Base-by-base conservation (phyloP, 2,113 vertebrate genomes). In the Solenodon paradoxus region DNA sequence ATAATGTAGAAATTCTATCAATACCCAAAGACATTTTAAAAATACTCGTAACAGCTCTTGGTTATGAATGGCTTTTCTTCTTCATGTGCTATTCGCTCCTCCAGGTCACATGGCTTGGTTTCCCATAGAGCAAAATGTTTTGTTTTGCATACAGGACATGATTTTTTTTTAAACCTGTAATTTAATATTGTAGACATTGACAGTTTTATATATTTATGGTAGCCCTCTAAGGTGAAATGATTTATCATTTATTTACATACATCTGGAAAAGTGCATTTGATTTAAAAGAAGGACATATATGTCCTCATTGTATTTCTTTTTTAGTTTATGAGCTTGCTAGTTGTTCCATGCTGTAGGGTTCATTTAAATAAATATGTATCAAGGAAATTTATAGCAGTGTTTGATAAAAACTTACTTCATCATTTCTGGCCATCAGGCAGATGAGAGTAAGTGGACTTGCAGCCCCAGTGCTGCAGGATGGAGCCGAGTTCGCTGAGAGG, bases 21-120 rank as follows among this genome's bases (percentile, higher is more conserved):
- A 47, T 94, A 74, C 83, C 95, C 96, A 91, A 95, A 97, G 84
- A 88, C 88, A 1, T 92, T 95, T 95, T 77, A 55, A 96, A 97
- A 96, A 95, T 96, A 94, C 96, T 94, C 95, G 80, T 94, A 88
- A 94, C 96, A 90, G 90, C 94, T 94, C 83, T 96, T 71, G 92
- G 93, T 51, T 95, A 90, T 93, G 92, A 90, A 94, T 77, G 80
- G 71, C 69, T 94, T 69, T 4, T 49, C 85, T 85, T 86, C 94
- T 87, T 57, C 84, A 51, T 85, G 2, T 72, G 61, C 26, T 94
- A 38, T 94, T 94, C 26, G 3, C 7, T 28, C 42, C 75, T 94
- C 28, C 82, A 51, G 77, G 91, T 97, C 83, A 66, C 42, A 0
- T 35, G 53, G 3, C n/a, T 51, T 78, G 92, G 90, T 83, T 88